Evolutionary conservation across 2,113 vertebrate genomes (phyloP).

Genomic region (Lepisosteus oculatus): DNA sequence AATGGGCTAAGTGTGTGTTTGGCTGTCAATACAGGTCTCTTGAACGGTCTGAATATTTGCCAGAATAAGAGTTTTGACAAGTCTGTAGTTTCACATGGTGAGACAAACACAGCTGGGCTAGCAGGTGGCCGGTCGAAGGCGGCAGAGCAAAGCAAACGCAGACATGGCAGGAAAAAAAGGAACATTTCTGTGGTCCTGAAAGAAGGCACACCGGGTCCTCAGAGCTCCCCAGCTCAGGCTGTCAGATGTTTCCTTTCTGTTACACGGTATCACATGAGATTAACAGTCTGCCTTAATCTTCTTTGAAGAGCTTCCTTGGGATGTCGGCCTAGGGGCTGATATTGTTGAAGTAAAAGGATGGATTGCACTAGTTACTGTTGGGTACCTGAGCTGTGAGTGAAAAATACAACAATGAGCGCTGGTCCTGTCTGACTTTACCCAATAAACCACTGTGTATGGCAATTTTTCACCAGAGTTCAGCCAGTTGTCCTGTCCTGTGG

Average conservation of each 20-base stretch:
- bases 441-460: no score
- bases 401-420: not conserved
- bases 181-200: no score
- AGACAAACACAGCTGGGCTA: not conserved
- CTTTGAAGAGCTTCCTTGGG: not conserved
- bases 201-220: no score
- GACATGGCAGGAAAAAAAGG: not conserved
- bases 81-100: slow-evolving; percentile 1
- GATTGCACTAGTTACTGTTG: not conserved
- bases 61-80: not conserved
- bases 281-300: not conserved
- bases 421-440: not conserved
- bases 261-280: no score
- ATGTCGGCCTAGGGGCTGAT: not conserved
- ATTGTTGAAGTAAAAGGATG: not conserved
- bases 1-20: not conserved
- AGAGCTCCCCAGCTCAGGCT: no score
- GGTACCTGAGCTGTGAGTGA: not conserved
- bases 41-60: not conserved
- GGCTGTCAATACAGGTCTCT: not conserved
- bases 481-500: no score
- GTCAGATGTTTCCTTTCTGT: no score
- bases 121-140: not conserved
- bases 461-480: no score
- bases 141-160: not conserved